Evolutionary conservation across 2,113 vertebrate species (phyloP), one percentile per base, ranked within the genome.

Genomic region (Poeciliopsis occidentalis): DNA sequence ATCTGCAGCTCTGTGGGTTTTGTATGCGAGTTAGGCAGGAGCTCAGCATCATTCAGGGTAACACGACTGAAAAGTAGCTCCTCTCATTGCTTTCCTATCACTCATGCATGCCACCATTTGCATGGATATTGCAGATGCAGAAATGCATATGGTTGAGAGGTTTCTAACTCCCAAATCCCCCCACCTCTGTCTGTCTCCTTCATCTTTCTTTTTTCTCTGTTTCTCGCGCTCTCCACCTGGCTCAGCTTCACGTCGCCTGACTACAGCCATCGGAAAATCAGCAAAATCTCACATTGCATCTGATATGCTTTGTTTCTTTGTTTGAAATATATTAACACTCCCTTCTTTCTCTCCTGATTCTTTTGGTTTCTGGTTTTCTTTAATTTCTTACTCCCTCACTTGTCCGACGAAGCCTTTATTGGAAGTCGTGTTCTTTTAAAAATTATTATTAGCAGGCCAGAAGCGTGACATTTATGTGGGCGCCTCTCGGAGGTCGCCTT

Each of bases 41-140:
- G 69, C 69, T 77, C 67, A 77, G 84, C 78, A 79, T 84, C 79
- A 57, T 76, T 89, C 78, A 74, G 75, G 39, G 78, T 81, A 90
- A 85, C 87, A 80, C 67, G 57, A 77, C 71, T 69, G 78, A 78
- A 75, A 73, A 66, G 47, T 34, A 65, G 71, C 76, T 83, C 75
- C 75, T 64, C 82, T 88, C 75, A 78, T 78, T 75, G 84, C 87
- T 82, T 82, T 84, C 67, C 85, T 75, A 69, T 85, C 82, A 67
- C 79, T 79, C 73, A 80, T 81, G 83, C 81, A 81, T 84, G 80
- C 78, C 27, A 37, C 73, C 73, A 91, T 92, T 93, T 93, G 86
- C 89, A 89, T 92, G 83, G 86, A 88, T 90, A 88, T 91, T 91
- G 83, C 89, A 88, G 77, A 78, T 80, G 82, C 60, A 88, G 80